phyloP scores from a whole-genome alignment of 2,888 invertebrate species.

The Noctua janthe region DNA sequence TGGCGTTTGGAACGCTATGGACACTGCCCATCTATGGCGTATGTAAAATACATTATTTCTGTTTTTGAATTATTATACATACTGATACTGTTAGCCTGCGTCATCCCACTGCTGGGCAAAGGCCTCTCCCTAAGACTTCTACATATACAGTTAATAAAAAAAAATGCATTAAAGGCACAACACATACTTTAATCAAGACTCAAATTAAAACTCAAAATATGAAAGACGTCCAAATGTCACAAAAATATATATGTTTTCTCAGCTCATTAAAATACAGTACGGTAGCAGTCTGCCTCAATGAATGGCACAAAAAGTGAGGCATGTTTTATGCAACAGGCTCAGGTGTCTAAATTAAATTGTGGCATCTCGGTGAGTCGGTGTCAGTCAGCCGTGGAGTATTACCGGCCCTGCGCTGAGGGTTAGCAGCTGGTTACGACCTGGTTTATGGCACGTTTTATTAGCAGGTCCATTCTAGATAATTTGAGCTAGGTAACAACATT shows the following conservation, averaged over 20 bases:
- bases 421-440: conserved; percentile 30
- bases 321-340: conserved; percentile 84
- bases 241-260: conserved; percentile 74
- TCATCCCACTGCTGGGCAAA: too few relatives aligned
- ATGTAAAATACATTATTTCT: too few relatives aligned
- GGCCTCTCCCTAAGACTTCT: too few relatives aligned
- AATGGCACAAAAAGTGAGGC: conserved; percentile 75
- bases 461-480: background rate
- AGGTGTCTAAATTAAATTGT: conserved; percentile 86
- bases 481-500: background rate
- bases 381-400: conserved; percentile 78
- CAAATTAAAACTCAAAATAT: conserved; percentile 38
- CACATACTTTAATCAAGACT: conserved; percentile 16
- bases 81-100: too few relatives aligned
- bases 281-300: conserved; percentile 72
- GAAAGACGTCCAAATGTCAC: conserved; percentile 32
- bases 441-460: background rate
- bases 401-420: conserved; percentile 52
- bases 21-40: too few relatives aligned
- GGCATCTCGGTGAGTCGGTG: conserved; percentile 74
- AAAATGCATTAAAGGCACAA: background rate
- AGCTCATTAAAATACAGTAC: conserved; percentile 80
- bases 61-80: background rate
- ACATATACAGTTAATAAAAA: background rate
- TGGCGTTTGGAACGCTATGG: background rate